Percentiles rank a stretch among this genome's conserved stretches.
Conservation (phyloP, 2,113 vertebrate genomes). For the Gorsachius goisagi region DNA sequence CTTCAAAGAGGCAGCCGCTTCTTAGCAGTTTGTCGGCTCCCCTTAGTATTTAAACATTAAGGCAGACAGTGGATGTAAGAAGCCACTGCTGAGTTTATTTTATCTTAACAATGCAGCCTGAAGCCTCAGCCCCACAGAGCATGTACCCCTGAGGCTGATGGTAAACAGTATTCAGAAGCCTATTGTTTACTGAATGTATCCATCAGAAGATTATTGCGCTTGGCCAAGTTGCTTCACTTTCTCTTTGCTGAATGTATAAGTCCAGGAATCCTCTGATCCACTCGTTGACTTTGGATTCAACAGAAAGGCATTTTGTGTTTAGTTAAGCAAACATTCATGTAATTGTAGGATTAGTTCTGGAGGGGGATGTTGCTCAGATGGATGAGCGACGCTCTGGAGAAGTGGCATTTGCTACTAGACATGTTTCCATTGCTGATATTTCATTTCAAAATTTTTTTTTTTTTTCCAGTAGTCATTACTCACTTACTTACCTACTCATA, state of each 20-base stretch:
- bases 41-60: neutral
- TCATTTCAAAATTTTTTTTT: neutral
- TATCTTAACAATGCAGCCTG: neutral
- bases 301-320: neutral
- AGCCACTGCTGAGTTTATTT: neutral
- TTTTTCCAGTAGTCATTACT: neutral
- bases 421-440: neutral
- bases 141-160: neutral
- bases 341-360: constrained; percentile 46
- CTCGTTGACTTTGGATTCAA: neutral
- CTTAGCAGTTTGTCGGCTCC: neutral
- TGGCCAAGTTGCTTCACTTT: neutral
- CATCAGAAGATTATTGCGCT: neutral
- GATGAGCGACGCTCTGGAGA: neutral
- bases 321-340: constrained; percentile 1
- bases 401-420: neutral
- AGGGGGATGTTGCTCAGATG: neutral
- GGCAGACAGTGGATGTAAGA: neutral
- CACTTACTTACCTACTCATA: neutral
- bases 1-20: neutral
- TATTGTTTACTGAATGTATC: constrained; percentile 13
- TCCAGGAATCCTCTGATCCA: neutral
- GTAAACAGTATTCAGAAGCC: neutral
- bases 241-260: neutral
- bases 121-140: neutral